These are phyloP conservation scores for Drosophila dives DNA, from an alignment of 2,888 invertebrate genomes.

Conservation along the genomic window DNA sequence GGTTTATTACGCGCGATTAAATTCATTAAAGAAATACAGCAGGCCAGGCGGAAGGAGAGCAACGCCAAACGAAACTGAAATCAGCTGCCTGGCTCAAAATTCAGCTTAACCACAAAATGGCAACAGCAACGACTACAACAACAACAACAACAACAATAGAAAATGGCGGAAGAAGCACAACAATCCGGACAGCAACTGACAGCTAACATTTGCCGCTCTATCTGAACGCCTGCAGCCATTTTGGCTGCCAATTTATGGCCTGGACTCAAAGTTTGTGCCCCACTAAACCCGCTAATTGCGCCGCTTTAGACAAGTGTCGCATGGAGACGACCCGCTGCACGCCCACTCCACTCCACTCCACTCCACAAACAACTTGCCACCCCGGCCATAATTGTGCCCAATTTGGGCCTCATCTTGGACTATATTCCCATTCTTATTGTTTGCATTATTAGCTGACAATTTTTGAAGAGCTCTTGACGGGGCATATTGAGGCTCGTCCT, in stretches of 20 bases:
- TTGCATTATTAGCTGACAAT: conserved; percentile 76
- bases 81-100: conserved; percentile 27
- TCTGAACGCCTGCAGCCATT: conserved; percentile 66
- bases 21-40: conserved; percentile 81
- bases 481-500: conserved; percentile 17
- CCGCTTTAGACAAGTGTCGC: conserved; percentile 64
- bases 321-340: too few relatives aligned
- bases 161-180: background rate
- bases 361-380: background rate
- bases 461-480: conserved; percentile 48
- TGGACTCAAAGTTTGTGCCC: conserved; percentile 39
- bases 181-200: conserved; percentile 49
- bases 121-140: conserved; percentile 43
- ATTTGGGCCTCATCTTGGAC: conserved; percentile 55
- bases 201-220: conserved; percentile 72
- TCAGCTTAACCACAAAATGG: conserved; percentile 49
- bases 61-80: conserved; percentile 37
- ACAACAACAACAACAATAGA: conserved; percentile 19
- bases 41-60: conserved; percentile 50
- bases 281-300: conserved; percentile 83
- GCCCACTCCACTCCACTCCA: background rate
- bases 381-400: conserved; percentile 59
- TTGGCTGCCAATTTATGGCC: conserved; percentile 60
- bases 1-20: conserved; percentile 82
- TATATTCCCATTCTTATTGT: conserved; percentile 55